Base-by-base conservation (phyloP, 2,888 invertebrate species). In the Dryocosmus kuriphilus region DNA sequence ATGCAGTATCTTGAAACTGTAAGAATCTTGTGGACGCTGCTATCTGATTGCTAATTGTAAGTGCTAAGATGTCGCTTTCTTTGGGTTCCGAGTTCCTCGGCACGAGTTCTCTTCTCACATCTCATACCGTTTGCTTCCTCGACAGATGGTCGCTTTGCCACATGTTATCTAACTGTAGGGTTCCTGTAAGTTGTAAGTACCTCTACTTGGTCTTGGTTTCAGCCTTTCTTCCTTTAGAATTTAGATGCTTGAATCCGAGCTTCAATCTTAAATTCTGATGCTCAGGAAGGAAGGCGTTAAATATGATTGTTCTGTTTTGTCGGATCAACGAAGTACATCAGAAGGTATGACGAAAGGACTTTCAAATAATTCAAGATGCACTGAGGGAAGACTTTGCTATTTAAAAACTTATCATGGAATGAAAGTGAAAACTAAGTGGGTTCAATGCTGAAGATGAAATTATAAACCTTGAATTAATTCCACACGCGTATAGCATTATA, bases 71-170 rank as follows among this genome's bases (percentile, higher is more conserved):
- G 71, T 71, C 46, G 41, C 71, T 71, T 67, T 46, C 27, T 46
- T 16, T 19, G 27, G 27, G 67, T 46, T 46, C 67, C 67, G 67
- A 67, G 67, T 67, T 67, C 41, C 67, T 67, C 46, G 67, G 38
- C 65, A 65, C 65, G 65, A 41, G 35, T 65, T 65, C 65, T 38
- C 24, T 41, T 65, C 65, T n/a, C 62, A 30, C 19, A 32, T 62
- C 38, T 65, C 65, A 16, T 41, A 41, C 65, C 41, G 24, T 27
- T 30, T 41, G 67, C 41, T 67, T 67, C 67, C 67, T 67, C 46
- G 67, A 67, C 71, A 71, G 71, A 71, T 71, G 71, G 71, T 41
- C 46, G 71, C 46, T 71, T 71, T 51, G 46, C 71, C 71, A 71
- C 71, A 71, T 71, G 71, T 71, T 71, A 46, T 7, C 46, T 71